Percentiles rank a stretch among this genome's conserved stretches.
Conservation (phyloP, 2,113 vertebrate species). For the Oryzias woworae region DNA sequence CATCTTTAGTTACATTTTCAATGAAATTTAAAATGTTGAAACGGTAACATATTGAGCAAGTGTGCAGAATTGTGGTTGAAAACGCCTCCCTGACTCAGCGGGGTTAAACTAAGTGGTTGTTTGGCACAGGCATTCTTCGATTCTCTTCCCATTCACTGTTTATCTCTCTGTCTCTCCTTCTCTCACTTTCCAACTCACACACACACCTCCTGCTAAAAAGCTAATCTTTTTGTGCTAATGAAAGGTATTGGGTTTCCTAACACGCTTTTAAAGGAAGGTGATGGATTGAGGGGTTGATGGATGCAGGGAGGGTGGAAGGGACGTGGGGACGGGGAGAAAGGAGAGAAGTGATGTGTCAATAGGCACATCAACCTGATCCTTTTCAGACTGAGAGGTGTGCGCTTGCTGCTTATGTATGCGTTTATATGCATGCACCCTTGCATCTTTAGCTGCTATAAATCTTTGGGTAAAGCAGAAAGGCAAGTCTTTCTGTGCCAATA, state of each 20-base stretch:
- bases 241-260: constrained; percentile 77
- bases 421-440: constrained; percentile 20
- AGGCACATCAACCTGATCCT: constrained; percentile 62
- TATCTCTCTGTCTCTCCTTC: not conserved
- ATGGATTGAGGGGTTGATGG: constrained; percentile 68
- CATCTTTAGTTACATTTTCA: no score
- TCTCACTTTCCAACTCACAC: not conserved
- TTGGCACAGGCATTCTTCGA: constrained; percentile 59
- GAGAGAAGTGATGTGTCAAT: constrained; percentile 68
- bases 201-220: constrained; percentile 57
- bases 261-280: constrained; percentile 74
- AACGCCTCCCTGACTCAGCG: constrained; percentile 13
- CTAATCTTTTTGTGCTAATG: constrained; percentile 76
- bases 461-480: constrained; percentile 63
- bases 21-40: no score
- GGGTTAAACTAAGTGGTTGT: constrained; percentile 66
- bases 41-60: constrained; percentile 16
- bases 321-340: constrained; percentile 34
- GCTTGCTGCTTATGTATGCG: constrained; percentile 54
- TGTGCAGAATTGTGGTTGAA: constrained; percentile 32
- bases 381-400: constrained; percentile 50
- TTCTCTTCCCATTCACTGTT: constrained; percentile 47
- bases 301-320: constrained; percentile 43
- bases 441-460: constrained; percentile 59
- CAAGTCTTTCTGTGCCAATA: constrained; percentile 70